A percentile compares a stretch with the other conserved stretches of the same genome.
Evolutionary conservation across 2,797 vertebrate genomes (phyloP).

Genomic region (Esox lucius): DNA sequence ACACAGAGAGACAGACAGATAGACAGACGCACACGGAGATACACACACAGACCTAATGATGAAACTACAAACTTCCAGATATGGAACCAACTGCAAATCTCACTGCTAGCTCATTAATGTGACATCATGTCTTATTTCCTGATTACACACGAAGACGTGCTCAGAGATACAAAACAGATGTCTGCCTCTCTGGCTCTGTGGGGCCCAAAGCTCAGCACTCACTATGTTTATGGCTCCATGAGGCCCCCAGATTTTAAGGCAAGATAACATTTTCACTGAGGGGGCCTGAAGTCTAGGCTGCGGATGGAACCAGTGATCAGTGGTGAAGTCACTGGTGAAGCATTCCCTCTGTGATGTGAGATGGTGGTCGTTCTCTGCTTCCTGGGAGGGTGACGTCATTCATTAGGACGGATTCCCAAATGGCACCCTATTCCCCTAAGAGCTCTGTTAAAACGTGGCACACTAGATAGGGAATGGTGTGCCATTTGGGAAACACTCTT

Average conservation of each 20-base stretch:
- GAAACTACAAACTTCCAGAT: conserved; percentile 43
- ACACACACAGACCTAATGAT: too few species aligned
- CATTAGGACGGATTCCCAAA: background rate
- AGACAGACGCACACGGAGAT: too few species aligned
- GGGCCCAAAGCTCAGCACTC: conserved; percentile 49
- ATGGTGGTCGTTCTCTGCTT: conserved; percentile 26
- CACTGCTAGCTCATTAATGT: conserved; percentile 45
- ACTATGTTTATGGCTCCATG: conserved; percentile 52
- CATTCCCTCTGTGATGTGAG: conserved; percentile 46
- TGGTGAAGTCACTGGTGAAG: conserved; percentile 56
- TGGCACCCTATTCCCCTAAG: background rate
- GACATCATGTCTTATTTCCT: conserved; percentile 66
- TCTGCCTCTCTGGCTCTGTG: conserved; percentile 34
- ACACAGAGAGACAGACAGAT: too few species aligned
- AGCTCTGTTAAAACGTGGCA: background rate
- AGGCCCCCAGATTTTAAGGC: conserved; percentile 47
- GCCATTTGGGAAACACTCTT: conserved; percentile 37
- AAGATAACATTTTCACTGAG: conserved; percentile 25
- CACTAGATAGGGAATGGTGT: conserved; percentile 17
- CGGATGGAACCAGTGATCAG: background rate
- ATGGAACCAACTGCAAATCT: conserved; percentile 40
- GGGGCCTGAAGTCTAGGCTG: background rate
- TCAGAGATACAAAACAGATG: conserved; percentile 64
- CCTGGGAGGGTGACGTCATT: background rate
- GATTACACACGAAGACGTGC: conserved; percentile 42